Evolutionary conservation across 2,888 invertebrate genomes (phyloP).

Genomic region (Microchrysa polita): DNA sequence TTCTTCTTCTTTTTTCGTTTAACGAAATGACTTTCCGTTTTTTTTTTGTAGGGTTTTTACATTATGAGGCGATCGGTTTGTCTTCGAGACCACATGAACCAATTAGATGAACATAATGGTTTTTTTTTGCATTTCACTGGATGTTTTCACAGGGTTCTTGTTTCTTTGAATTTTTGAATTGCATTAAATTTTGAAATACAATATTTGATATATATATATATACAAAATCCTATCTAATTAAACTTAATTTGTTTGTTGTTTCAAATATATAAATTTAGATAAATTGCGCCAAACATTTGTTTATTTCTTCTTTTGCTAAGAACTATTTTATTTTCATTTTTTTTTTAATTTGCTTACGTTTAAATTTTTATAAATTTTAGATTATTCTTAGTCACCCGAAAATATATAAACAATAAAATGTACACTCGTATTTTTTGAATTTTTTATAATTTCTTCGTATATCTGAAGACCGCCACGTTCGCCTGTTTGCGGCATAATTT

Average conservation of each 20-base stretch:
- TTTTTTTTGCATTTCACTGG: constrained; percentile 47
- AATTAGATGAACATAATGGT: too few relatives aligned
- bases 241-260: constrained; percentile 36
- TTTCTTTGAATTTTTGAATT: constrained; percentile 48
- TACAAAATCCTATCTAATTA: constrained; percentile 63
- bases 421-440: constrained; percentile 35
- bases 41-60: too few relatives aligned
- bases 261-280: constrained; percentile 7
- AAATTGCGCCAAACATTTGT: constrained; percentile 17
- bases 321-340: too few relatives aligned
- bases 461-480: constrained; percentile 7
- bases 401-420: constrained; percentile 8
- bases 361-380: constrained; percentile 29
- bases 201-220: too few relatives aligned
- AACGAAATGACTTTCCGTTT: neutral
- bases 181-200: constrained; percentile 53
- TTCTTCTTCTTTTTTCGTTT: constrained; percentile 18
- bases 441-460: constrained; percentile 35
- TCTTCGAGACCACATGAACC: too few relatives aligned
- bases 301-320: constrained; percentile 4
- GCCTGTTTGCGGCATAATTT: constrained; percentile 31
- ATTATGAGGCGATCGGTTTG: too few relatives aligned
- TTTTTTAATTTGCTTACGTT: neutral
- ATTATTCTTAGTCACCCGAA: constrained; percentile 20
- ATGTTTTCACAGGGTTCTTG: constrained; percentile 51